Evolutionary conservation across 2,113 vertebrate genomes (phyloP).

Genomic region (Eleginops maclovinus): DNA sequence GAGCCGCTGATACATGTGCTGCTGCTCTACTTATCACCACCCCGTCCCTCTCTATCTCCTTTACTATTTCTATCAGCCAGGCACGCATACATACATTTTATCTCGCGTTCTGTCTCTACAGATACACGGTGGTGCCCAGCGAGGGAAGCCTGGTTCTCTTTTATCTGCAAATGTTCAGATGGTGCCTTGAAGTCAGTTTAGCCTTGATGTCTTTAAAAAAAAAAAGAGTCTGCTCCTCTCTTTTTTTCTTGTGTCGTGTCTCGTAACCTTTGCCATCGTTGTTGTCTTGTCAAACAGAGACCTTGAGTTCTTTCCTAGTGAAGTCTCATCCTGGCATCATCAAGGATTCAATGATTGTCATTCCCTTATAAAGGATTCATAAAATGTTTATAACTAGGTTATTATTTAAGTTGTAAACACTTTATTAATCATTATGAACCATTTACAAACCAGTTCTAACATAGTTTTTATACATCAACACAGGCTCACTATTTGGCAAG

Average conservation of each 20-base stretch:
- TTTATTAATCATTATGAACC: too few species aligned
- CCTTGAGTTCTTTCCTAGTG: background rate
- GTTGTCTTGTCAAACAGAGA: slow-evolving; percentile 6
- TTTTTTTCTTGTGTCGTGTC: slow-evolving; percentile 1
- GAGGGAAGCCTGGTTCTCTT: slow-evolving; percentile 30
- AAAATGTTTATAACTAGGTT: too few species aligned
- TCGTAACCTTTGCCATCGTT: background rate
- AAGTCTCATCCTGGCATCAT: background rate
- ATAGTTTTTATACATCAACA: too few species aligned
- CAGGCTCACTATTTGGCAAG: too few species aligned
- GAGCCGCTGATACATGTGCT: slow-evolving; percentile 46
- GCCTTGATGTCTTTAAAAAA: slow-evolving; percentile 19
- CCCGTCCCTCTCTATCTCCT: background rate
- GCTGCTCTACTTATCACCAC: slow-evolving; percentile 39
- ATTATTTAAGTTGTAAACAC: too few species aligned
- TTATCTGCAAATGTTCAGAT: slow-evolving; percentile 40
- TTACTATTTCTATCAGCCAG: background rate
- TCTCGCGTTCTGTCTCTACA: background rate
- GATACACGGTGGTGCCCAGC: slow-evolving; percentile 34
- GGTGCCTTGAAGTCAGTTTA: slow-evolving; percentile 15
- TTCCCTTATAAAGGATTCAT: too few species aligned
- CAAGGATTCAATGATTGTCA: background rate
- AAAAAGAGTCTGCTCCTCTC: background rate
- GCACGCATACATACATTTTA: background rate
- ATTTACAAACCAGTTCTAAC: too few species aligned